A percentile compares a stretch with the other conserved stretches of the same genome.
Evolutionary conservation across 2,797 vertebrate species (phyloP).

Genomic region (Sciurus vulgaris): DNA sequence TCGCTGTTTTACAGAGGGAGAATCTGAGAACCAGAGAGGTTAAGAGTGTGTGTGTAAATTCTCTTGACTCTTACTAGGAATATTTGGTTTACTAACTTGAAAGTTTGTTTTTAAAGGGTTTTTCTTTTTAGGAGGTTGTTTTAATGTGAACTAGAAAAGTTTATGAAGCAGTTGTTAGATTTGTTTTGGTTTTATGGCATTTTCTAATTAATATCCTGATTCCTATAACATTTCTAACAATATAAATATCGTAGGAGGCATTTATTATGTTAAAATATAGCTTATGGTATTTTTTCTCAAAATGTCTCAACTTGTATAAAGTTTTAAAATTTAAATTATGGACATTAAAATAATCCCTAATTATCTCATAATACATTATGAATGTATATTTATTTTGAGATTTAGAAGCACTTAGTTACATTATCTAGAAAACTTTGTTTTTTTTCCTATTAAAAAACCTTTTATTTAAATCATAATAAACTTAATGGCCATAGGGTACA

Average conservation of each 20-base stretch:
- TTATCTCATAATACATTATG: too few species aligned
- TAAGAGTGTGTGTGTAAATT: background rate
- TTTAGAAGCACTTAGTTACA: constrained; percentile 45
- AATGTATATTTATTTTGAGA: constrained; percentile 56
- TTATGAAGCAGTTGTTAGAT: constrained; percentile 21
- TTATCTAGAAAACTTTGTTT: background rate
- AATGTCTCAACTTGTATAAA: constrained; percentile 4
- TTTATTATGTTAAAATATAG: constrained; percentile 48
- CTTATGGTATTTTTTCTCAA: background rate
- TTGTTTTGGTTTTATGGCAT: constrained; percentile 40
- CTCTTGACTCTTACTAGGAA: constrained; percentile 50
- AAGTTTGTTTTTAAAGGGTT: background rate
- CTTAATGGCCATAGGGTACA: background rate
- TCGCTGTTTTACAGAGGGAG: background rate
- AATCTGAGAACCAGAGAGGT: background rate
- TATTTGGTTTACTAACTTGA: constrained; percentile 46
- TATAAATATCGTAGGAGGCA: background rate
- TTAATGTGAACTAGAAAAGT: background rate
- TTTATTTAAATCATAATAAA: constrained; percentile 26
- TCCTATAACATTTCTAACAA: constrained; percentile 22
- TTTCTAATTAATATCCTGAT: constrained; percentile 35
- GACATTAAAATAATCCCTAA: constrained; percentile 36
- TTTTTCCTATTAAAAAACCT: background rate
- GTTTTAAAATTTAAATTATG: constrained; percentile 51
- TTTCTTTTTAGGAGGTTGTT: background rate